A percentile compares a stretch with the other conserved stretches of the same genome.
These are phyloP conservation scores for Acrobasis repandana DNA, from an alignment of 2,888 invertebrate species.

Conservation along the genomic window DNA sequence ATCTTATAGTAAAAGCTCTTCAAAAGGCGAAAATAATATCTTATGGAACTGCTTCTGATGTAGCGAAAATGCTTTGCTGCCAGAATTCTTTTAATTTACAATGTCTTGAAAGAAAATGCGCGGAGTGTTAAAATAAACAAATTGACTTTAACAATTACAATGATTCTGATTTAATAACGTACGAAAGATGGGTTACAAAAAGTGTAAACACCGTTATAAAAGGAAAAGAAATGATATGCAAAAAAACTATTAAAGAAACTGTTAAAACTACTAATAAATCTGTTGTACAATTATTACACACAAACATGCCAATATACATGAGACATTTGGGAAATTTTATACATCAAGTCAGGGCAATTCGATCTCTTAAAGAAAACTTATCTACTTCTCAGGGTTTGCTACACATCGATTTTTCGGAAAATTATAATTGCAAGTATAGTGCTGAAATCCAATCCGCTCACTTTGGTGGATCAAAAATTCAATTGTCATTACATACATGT, in stretches of 20 bases:
- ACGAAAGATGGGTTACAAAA: slow-evolving; percentile 20
- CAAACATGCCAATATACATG: no score
- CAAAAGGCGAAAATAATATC: slow-evolving; percentile 21
- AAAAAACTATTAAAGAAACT: slow-evolving; percentile 15
- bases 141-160: background rate
- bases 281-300: no score
- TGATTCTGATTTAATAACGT: slow-evolving; percentile 1
- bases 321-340: no score
- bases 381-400: slow-evolving; percentile 19
- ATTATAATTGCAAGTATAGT: slow-evolving; percentile 26
- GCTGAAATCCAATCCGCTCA: slow-evolving; percentile 26
- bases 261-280: slow-evolving; percentile 1
- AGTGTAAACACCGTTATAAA: background rate
- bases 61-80: slow-evolving; percentile 18
- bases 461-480: slow-evolving; percentile 22
- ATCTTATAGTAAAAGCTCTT: slow-evolving; percentile 22
- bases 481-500: slow-evolving; percentile 2
- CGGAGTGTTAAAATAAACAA: slow-evolving; percentile 1
- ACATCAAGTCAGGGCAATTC: no score
- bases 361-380: background rate
- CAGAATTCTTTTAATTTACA: background rate
- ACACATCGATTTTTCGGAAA: slow-evolving; percentile 28
- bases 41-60: slow-evolving; percentile 17
- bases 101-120: slow-evolving; percentile 7
- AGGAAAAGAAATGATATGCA: background rate